Percentiles rank a stretch among this genome's conserved stretches.
Evolutionary conservation across 2,797 vertebrate genomes (phyloP).

Genomic region (Cryptoprocta ferox): DNA sequence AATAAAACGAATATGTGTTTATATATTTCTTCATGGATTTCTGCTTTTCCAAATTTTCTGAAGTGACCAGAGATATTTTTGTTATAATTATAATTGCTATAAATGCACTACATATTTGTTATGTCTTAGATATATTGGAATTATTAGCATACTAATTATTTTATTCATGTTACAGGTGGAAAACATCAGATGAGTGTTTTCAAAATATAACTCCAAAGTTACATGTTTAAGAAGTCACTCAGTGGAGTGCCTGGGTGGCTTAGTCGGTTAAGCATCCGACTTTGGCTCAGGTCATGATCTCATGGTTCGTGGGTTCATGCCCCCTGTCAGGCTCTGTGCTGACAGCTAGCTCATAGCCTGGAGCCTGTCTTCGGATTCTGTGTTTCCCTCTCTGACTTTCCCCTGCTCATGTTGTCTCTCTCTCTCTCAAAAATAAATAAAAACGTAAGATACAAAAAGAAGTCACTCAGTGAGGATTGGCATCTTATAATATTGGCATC

Average conservation of each 20-base stretch:
- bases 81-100: background rate
- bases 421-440: too few relatives aligned
- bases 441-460: too few relatives aligned
- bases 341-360: too few relatives aligned
- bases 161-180: background rate
- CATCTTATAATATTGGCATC: background rate
- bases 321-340: too few relatives aligned
- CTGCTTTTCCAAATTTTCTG: background rate
- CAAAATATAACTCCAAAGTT: background rate
- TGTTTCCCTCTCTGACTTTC: too few relatives aligned
- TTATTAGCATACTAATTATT: background rate
- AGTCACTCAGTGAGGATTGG: background rate
- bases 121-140: background rate
- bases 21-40: background rate
- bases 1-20: background rate
- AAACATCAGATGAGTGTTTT: background rate
- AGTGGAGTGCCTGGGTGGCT: too few relatives aligned
- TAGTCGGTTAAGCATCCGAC: too few relatives aligned
- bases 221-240: background rate
- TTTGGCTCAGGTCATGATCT: too few relatives aligned
- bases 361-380: too few relatives aligned
- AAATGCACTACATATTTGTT: background rate
- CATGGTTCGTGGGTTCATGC: too few relatives aligned
- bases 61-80: background rate
- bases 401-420: too few relatives aligned